Base-by-base conservation (phyloP, 2,113 vertebrate genomes). In the Corythaeola cristata region DNA sequence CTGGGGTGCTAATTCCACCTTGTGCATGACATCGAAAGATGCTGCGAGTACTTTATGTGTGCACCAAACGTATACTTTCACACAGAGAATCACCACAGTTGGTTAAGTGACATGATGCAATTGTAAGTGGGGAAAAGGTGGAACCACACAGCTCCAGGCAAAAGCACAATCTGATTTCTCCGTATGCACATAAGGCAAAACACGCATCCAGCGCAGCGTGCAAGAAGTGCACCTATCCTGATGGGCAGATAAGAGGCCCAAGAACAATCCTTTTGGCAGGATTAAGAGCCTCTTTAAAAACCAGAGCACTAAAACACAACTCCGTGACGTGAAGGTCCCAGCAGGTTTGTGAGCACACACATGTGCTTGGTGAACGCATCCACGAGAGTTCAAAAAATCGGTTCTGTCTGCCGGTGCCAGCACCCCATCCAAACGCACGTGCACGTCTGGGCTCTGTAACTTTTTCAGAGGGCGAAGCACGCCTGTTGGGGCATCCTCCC, bases 341-440 rank as follows among this genome's bases (percentile, higher is more conserved):
- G n/a, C 30, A 6, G 58, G 58, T n/a, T 5, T 22, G 22, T 1
- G 30, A 24, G 63, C 1, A 8, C 12, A 1, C 0, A 8, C 18
- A 1, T 1, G 17, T 20, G 3, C 20, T 8, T 28, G 20, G 20
- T 8, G 8, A 4, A 20, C 18, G 7, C 0, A 1, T 1, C 2
- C 35, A 21, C 39, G 10, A 44, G 41, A 44, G 41, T 44, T 44
- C 14, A 10, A 44, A 44, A 10, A 13, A 44, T 44, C 41, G 41
- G 41, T 15, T 11, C 41, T 44, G 41, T 44, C 41, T 44, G 14
- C 41, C 41, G 41, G 41, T 44, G 41, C 41, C 9, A 18, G 11
- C 47, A 10, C 47, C 47, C 12, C 41, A 5, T 22, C 47, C 47
- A 5, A 18, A 22, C 47, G 47, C 47, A 23, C 21, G 47, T 49